Base-by-base conservation (phyloP, 1,140 invertebrate genomes). In the Tetragnatha versicolor region DNA sequence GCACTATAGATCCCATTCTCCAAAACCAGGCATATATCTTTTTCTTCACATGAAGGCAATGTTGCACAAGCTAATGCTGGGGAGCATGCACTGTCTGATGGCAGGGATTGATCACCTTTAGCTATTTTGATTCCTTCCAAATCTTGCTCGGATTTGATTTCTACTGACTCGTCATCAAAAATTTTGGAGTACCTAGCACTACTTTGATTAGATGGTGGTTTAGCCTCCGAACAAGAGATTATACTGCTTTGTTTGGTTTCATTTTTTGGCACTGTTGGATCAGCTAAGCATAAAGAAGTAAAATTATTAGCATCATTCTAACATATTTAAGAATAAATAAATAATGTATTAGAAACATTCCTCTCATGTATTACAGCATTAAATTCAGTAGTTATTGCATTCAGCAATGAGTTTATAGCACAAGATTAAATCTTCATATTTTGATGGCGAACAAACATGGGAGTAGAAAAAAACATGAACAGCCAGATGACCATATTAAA, bases 11-110 rank as follows among this genome's bases (percentile, higher is more conserved):
- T 55, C 22, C 75, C 51, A 45, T 68, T 77, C 47, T 66, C 75
- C 75, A 77, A 45, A 68, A 77, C 75, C 14, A 77, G 22, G 22
- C 61, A 68, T n/a, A 77, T 55, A 17, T 76, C 58, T 55, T 68
- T 55, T 33, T 58, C 53, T 35, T 65, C 61, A 66, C 33, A 27
- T 29, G 61, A 20, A 9, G 75, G 47, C 12, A 58, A 31, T 25
- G 45, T 45, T 35, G 22, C 31, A 45, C 75, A 77, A 31, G 75
- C 61, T 27, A 76, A 39, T 49, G 55, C 9, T 45, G 66, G 47
- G 9, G 75, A 68, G 22, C 47, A 77, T 31, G 75, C 49, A 42
- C 61, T 37, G 25, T 58, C 61, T 55, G 45, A 53, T 1, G 51
- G 29, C 6, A 45, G 10, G 3, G 25, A 31, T 25, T 49, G 58